Evolutionary conservation across 2,888 invertebrate genomes (phyloP).

Genomic region (Drosophila algonquin): DNA sequence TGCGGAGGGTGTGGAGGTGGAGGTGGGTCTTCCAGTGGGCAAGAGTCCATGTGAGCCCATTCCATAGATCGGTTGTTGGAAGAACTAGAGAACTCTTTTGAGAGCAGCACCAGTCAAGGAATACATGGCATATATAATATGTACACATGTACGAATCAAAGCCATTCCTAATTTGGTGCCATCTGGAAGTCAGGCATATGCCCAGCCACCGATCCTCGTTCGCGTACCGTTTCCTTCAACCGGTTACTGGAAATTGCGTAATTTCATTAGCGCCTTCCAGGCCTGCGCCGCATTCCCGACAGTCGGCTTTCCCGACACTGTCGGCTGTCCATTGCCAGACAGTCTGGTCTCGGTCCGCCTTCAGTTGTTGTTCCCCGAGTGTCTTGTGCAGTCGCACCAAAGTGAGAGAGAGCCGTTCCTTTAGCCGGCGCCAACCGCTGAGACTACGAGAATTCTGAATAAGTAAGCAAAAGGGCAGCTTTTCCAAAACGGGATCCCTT

Average conservation of each 20-base stretch:
- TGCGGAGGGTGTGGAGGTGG: not conserved
- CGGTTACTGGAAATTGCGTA: constrained; percentile 75
- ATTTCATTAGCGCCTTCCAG: constrained; percentile 62
- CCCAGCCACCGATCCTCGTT: not conserved
- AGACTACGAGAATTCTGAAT: constrained; percentile 17
- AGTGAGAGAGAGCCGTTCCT: constrained; percentile 1
- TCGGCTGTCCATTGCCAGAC: not conserved
- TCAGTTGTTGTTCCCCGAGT: constrained; percentile 52
- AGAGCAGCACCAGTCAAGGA: not conserved
- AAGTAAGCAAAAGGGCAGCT: not conserved
- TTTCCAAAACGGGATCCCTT: not conserved
- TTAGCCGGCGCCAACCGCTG: constrained; percentile 29
- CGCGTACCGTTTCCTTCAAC: not conserved
- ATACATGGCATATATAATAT: no score
- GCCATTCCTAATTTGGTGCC: no score
- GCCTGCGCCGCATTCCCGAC: constrained; percentile 2
- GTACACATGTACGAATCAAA: no score
- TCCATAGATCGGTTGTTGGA: not conserved
- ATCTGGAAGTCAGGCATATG: not conserved
- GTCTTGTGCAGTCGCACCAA: constrained; percentile 43
- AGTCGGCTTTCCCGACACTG: constrained; percentile 18
- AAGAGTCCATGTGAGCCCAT: constrained; percentile 35
- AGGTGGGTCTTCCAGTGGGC: constrained; percentile 6
- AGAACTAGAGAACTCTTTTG: not conserved
- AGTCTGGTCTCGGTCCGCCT: not conserved